A percentile compares a stretch with the other conserved stretches of the same genome.
Conservation (phyloP, 2,888 invertebrate species). For the Acleris sparsana region DNA sequence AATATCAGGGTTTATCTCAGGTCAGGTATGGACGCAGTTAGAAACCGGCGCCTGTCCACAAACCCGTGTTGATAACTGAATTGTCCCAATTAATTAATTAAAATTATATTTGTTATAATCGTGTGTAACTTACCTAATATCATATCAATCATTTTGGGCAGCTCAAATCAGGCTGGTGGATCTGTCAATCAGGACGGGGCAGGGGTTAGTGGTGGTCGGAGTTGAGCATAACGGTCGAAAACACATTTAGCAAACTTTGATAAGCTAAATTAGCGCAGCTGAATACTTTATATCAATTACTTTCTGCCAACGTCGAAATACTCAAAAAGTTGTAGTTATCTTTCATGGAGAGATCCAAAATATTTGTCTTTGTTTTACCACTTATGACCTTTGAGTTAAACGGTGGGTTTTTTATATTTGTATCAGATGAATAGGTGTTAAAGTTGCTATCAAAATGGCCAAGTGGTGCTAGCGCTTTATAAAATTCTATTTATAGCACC, state of each 20-base stretch:
- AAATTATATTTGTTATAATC: constrained; percentile 44
- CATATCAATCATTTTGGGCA: constrained; percentile 12
- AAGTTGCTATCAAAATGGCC: too few relatives aligned
- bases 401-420: too few relatives aligned
- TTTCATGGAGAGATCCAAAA: too few relatives aligned
- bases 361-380: too few relatives aligned
- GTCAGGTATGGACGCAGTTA: constrained; percentile 67
- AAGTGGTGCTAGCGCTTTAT: too few relatives aligned
- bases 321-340: too few relatives aligned
- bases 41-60: constrained; percentile 72
- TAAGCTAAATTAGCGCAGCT: constrained; percentile 12
- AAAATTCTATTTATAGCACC: too few relatives aligned
- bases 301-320: constrained; percentile 4
- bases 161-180: constrained; percentile 7
- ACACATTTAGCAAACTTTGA: constrained; percentile 12
- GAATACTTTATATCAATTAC: constrained; percentile 10
- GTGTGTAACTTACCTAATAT: constrained; percentile 14
- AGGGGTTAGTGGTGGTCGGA: constrained; percentile 18
- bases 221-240: constrained; percentile 3
- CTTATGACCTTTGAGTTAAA: too few relatives aligned
- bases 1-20: constrained; percentile 71
- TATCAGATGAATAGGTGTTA: too few relatives aligned
- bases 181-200: constrained; percentile 21
- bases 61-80: constrained; percentile 46
- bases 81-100: constrained; percentile 48